These are phyloP conservation scores for Agrypnia vestita DNA, from an alignment of 1,140 invertebrate genomes.

Conservation along the genomic window DNA sequence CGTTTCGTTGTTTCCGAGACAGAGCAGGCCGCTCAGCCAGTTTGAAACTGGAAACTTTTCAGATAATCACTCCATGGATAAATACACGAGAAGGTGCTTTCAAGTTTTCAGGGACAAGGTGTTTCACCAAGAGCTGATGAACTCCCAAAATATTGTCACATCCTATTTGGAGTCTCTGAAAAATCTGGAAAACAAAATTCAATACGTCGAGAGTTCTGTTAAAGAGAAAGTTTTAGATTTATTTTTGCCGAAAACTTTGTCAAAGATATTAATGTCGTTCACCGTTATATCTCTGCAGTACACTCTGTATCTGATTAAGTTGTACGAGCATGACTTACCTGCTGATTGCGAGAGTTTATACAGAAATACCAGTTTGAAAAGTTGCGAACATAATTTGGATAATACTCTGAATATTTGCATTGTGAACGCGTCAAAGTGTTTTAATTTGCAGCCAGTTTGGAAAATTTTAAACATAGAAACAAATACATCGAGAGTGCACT, in stretches of 20 bases:
- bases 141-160: conserved; percentile 66
- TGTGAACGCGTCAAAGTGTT: conserved; percentile 67
- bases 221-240: conserved; percentile 67
- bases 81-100: conserved; percentile 70
- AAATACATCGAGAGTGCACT: conserved; percentile 68
- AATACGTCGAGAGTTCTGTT: conserved; percentile 67
- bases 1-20: conserved; percentile 68
- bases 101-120: conserved; percentile 71
- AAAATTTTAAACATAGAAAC: conserved; percentile 66
- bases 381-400: conserved; percentile 43
- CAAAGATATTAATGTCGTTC: conserved; percentile 68
- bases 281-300: conserved; percentile 71
- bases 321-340: conserved; percentile 64
- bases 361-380: conserved; percentile 51
- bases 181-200: conserved; percentile 63
- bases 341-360: conserved; percentile 66
- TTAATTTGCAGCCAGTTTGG: conserved; percentile 67
- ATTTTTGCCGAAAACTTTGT: conserved; percentile 64
- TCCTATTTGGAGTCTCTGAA: conserved; percentile 65
- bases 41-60: conserved; percentile 69
- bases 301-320: conserved; percentile 70
- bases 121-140: conserved; percentile 69
- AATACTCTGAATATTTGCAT: conserved; percentile 59
- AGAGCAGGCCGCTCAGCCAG: conserved; percentile 70
- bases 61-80: conserved; percentile 69